Conservation (phyloP, 2,888 invertebrate species). For the Orthonychiurus folsomi region DNA sequence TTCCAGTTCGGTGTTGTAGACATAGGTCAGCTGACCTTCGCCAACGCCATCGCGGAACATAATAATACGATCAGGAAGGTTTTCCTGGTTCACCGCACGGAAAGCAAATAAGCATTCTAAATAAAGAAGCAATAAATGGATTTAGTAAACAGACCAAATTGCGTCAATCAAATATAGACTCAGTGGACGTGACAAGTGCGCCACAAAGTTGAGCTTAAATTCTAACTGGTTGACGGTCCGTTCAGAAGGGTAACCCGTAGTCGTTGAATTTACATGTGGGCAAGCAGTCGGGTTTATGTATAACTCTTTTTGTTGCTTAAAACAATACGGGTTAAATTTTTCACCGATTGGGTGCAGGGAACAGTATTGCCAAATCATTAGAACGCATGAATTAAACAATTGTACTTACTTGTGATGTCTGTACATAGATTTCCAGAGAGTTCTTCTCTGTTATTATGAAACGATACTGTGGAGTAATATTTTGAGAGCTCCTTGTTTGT, state of each 20-base stretch:
- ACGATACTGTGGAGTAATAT: constrained; percentile 50
- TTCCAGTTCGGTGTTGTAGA: constrained; percentile 23
- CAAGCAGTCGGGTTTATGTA: too few relatives aligned
- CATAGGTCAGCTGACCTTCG: constrained; percentile 26
- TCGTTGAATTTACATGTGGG: too few relatives aligned
- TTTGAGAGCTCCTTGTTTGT: constrained; percentile 15
- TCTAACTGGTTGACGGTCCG: too few relatives aligned
- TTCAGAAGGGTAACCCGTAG: too few relatives aligned
- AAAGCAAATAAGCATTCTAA: constrained; percentile 51
- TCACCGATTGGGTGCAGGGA: too few relatives aligned
- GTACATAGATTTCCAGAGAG: constrained; percentile 41
- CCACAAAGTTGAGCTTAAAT: too few relatives aligned
- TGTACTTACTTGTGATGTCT: constrained; percentile 42
- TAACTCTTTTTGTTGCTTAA: too few relatives aligned
- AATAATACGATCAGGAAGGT: constrained; percentile 50
- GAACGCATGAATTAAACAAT: not conserved
- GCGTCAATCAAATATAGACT: constrained; percentile 42
- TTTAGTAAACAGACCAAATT: constrained; percentile 46
- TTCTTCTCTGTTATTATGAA: constrained; percentile 21
- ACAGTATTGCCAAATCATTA: not conserved
- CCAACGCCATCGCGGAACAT: constrained; percentile 33
- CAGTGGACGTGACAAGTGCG: too few relatives aligned
- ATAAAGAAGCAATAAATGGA: too few relatives aligned
- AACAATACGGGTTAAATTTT: too few relatives aligned
- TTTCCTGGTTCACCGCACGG: constrained; percentile 46